Percentiles rank a stretch among this genome's conserved stretches.
These are phyloP conservation scores for Poecilia gillii DNA, from an alignment of 2,797 vertebrate genomes.

Conservation along the genomic window DNA sequence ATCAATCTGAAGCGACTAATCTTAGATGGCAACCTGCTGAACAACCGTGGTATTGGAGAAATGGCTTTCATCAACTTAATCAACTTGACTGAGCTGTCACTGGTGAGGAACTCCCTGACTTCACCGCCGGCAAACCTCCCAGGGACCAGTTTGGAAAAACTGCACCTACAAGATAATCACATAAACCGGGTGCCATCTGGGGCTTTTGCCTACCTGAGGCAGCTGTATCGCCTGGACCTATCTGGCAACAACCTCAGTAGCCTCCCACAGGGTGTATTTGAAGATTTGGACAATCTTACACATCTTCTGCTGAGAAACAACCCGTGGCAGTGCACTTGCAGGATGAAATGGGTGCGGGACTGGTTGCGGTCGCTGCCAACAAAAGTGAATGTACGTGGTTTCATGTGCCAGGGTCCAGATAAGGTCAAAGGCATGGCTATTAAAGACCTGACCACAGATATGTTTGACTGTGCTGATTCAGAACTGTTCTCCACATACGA, in stretches of 20 bases:
- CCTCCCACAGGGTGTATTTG: constrained; percentile 96
- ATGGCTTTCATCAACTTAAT: constrained; percentile 94
- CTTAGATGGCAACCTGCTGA: constrained; percentile 97
- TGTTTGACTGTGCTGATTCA: constrained; percentile 92
- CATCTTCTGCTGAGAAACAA: constrained; percentile 98
- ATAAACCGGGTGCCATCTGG: constrained; percentile 93
- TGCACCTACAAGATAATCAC: constrained; percentile 99
- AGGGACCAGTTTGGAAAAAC: constrained; percentile 91
- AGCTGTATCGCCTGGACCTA: constrained; percentile 96
- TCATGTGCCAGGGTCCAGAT: constrained; percentile 99
- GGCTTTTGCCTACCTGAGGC: constrained; percentile 94
- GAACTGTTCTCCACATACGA: constrained; percentile 83
- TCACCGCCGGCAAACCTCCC: constrained; percentile 95
- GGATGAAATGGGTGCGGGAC: constrained; percentile 99
- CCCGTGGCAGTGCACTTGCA: constrained; percentile 97
- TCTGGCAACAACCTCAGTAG: constrained; percentile 98
- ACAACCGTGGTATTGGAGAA: constrained; percentile 95
- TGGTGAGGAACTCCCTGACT: constrained; percentile 95
- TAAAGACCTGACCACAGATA: constrained; percentile 93
- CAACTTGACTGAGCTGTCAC: constrained; percentile 96
- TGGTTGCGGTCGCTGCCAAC: constrained; percentile 93
- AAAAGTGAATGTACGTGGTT: constrained; percentile 96
- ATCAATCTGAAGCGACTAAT: constrained; percentile 97
- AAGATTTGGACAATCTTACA: constrained; percentile 98
- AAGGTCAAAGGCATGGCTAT: constrained; percentile 99